Conservation (phyloP, 1,140 invertebrate species). For the Macrobrachium nipponense region DNA sequence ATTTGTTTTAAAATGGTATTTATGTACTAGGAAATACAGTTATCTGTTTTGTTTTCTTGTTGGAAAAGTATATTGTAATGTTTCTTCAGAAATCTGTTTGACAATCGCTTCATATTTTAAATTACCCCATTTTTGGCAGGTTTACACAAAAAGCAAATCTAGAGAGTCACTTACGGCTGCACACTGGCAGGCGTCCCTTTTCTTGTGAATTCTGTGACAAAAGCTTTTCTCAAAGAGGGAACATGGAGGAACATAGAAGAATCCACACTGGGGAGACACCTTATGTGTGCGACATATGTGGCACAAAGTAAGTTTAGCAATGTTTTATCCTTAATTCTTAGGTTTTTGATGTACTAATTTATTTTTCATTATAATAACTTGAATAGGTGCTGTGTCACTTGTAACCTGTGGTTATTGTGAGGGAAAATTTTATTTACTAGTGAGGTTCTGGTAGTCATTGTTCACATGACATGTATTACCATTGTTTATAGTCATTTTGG, state of each 20-base stretch:
- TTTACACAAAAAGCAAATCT: conserved; percentile 55
- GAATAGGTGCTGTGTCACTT: no score
- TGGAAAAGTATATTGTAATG: no score
- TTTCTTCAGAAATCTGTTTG: no score
- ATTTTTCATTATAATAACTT: neutral
- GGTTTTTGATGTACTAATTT: neutral
- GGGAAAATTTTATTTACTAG: no score
- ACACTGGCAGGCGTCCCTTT: conserved; percentile 50
- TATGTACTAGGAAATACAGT: no score
- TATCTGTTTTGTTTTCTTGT: no score
- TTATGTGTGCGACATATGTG: conserved; percentile 37
- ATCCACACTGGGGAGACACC: conserved; percentile 51
- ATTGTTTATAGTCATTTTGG: no score
- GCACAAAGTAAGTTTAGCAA: conserved; percentile 23
- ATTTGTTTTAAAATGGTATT: no score
- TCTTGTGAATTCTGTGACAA: conserved; percentile 52
- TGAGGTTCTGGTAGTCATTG: no score
- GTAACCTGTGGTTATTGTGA: no score
- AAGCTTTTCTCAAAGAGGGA: conserved; percentile 46
- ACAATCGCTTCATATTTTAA: no score
- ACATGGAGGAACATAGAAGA: conserved; percentile 50
- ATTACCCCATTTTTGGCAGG: neutral
- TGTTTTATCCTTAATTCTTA: neutral
- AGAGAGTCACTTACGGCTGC: conserved; percentile 43
- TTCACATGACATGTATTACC: no score